Evolutionary conservation across 2,797 vertebrate genomes (phyloP), one percentile per base, ranked within the genome.

Genomic region (Spheniscus humboldti): DNA sequence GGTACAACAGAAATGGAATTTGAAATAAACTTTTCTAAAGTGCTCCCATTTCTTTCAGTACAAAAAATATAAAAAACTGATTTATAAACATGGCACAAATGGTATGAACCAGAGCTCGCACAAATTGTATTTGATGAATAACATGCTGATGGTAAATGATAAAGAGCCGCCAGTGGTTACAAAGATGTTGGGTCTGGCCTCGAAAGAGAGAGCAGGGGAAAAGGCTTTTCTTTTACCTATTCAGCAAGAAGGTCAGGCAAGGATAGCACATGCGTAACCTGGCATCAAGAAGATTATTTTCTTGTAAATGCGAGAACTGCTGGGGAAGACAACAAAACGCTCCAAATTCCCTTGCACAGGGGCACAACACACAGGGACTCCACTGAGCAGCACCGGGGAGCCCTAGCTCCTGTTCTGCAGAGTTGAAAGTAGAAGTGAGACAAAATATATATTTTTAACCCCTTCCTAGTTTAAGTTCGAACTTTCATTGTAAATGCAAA

Each of bases 21-120:
- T 17, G 57, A 89, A 93, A 93, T 35, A 53, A 81, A 72, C 78
- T 95, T 96, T 71, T 39, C 96, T 98, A 97, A 98, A 98, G 98
- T 98, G 98, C 97, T 97, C 95, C 19, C 4, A 81, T 76, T 96
- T 18, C 66, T 91, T 57, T 96, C 91, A 64, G 95, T 93, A 97
- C 69, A 92, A 97, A 98, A 98, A 97, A 92, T 87, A 97, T 71
- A 92, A 88, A 96, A 97, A 92, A 78, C 87, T 50, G 94, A 82
- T 59, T 85, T 77, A 92, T 60, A 87, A 95, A 96, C 86, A 86
- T 96, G 97, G 98, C 97, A 97, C 97, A 45, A 96, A 52, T 4
- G 85, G 85, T 55, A 66, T 5, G 47, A 94, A 77, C 56, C 93
- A 74, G 92, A 91, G 88, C 96, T 88, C 43, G 1, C 94, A 78